Percentiles rank a stretch among this genome's conserved stretches.
Conservation (phyloP, 23 tunicate genomes). For the Halocynthia roretzi region DNA sequence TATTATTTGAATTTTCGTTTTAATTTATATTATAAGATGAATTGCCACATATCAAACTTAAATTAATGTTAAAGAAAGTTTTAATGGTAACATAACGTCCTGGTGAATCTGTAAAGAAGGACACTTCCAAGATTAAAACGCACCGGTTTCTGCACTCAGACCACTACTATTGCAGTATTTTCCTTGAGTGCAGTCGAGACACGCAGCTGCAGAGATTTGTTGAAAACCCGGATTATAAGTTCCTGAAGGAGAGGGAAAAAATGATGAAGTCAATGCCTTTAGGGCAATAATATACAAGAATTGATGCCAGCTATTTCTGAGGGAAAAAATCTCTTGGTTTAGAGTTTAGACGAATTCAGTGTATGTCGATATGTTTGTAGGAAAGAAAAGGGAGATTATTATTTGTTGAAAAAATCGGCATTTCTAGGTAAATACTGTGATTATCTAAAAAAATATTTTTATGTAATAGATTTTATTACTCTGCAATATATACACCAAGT, state of each 20-base stretch:
- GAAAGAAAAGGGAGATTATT: no score
- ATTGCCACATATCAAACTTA: background rate
- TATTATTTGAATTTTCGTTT: background rate
- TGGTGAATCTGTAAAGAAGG: background rate
- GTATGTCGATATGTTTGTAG: no score
- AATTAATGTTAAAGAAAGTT: background rate
- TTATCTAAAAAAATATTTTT: background rate
- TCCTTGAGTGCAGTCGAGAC: slow-evolving; percentile 58
- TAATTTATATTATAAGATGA: background rate
- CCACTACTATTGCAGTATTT: slow-evolving; percentile 65
- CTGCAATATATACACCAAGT: no score
- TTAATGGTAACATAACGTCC: background rate
- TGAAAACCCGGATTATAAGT: slow-evolving; percentile 56
- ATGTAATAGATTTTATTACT: background rate
- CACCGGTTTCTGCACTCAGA: slow-evolving; percentile 29
- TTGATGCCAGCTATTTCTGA: background rate
- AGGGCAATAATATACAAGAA: background rate
- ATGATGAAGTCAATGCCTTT: no score
- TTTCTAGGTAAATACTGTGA: background rate
- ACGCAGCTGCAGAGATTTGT: slow-evolving; percentile 35
- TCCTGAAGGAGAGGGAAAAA: slow-evolving; percentile 15
- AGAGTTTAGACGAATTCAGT: no score
- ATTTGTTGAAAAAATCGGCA: background rate
- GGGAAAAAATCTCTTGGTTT: no score
- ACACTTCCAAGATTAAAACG: no score